Percentiles rank a stretch among this genome's conserved stretches.
Evolutionary conservation across 2,113 vertebrate species (phyloP).

Genomic region (Dipodomys merriami): DNA sequence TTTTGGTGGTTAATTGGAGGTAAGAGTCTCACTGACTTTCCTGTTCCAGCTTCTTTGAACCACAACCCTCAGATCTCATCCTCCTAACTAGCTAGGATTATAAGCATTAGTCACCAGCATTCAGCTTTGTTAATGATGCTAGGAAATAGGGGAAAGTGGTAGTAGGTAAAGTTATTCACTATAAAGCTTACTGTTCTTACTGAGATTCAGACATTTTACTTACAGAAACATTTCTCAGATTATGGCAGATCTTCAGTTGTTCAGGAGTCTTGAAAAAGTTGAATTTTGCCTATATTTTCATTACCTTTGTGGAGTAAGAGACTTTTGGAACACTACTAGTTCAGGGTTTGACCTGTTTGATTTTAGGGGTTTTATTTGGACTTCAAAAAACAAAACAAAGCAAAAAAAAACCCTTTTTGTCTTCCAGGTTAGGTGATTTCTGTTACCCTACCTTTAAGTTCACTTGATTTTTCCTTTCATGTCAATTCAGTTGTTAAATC

Average conservation of each 20-base stretch:
- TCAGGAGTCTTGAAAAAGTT: not conserved
- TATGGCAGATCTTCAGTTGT: not conserved
- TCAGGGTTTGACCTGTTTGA: not conserved
- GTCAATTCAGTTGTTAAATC: not conserved
- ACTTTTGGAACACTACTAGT: not conserved
- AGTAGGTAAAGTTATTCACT: not conserved
- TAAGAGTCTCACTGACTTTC: too few species aligned
- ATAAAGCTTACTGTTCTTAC: not conserved
- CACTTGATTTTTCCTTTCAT: not conserved
- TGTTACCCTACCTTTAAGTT: not conserved
- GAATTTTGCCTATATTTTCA: not conserved
- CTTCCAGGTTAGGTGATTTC: not conserved
- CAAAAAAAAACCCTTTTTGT: too few species aligned
- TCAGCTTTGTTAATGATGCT: not conserved
- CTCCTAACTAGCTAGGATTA: too few species aligned
- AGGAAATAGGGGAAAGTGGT: not conserved
- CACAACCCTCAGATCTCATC: too few species aligned
- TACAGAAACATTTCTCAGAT: not conserved
- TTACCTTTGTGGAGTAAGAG: not conserved
- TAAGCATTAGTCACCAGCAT: too few species aligned
- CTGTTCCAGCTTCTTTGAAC: too few species aligned
- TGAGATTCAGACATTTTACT: not conserved
- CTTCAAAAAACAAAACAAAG: not conserved
- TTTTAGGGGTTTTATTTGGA: not conserved
- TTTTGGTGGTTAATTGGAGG: too few species aligned